Conservation (phyloP, 2,113 vertebrate species). For the Genyomyrus donnyi region DNA sequence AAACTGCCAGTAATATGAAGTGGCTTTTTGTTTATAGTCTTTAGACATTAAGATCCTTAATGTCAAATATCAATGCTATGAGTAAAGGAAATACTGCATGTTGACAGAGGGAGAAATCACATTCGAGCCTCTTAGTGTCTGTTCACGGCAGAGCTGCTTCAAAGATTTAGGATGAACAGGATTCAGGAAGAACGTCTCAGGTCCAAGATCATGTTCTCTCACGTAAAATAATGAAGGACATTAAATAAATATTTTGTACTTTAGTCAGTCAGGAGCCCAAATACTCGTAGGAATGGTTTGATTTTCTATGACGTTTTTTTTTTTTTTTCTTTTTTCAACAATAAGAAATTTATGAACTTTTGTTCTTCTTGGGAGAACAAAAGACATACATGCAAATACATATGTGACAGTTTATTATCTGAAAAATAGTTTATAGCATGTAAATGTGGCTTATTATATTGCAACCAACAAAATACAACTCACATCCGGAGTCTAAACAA, state of each 20-base stretch:
- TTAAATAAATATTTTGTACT: neutral
- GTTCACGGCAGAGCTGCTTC: neutral
- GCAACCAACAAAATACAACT: neutral
- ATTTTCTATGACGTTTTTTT: neutral
- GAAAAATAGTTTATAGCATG: neutral
- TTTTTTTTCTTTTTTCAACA: neutral
- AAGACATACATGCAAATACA: neutral
- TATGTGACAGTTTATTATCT: neutral
- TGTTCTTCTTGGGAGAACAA: neutral
- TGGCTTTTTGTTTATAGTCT: neutral
- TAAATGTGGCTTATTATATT: neutral
- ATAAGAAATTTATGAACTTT: neutral
- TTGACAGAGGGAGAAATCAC: neutral
- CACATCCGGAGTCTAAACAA: neutral
- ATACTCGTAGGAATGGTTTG: neutral
- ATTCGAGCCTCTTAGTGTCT: neutral
- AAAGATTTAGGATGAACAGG: neutral
- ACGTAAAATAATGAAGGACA: neutral
- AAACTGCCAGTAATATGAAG: neutral
- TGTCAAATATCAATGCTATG: neutral
- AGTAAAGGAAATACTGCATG: neutral
- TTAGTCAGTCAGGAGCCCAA: neutral
- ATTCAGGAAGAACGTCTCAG: neutral
- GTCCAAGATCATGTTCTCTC: neutral
- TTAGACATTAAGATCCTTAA: neutral